A percentile compares a stretch with the other conserved stretches of the same genome.
Evolutionary conservation across 2,797 vertebrate species (phyloP).

Genomic region (Synaphobranchus kaupii): DNA sequence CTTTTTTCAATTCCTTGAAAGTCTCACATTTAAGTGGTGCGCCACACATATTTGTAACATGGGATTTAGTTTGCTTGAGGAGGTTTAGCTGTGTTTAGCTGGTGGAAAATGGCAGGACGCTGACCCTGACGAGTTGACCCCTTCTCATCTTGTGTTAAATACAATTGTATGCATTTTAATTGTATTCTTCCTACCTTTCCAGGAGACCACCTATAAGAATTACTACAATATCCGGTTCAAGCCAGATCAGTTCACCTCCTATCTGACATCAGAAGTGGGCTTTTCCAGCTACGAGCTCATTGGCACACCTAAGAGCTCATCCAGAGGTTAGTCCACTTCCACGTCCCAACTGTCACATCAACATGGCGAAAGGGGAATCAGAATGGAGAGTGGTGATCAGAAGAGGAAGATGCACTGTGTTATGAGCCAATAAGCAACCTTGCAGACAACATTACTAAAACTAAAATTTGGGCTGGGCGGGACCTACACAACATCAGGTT

Average conservation of each 20-base stretch:
- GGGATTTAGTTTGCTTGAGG: background rate
- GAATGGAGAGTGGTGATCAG: background rate
- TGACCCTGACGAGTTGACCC: background rate
- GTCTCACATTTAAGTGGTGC: background rate
- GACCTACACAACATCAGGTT: no score
- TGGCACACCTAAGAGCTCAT: conserved; percentile 63
- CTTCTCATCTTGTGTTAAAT: background rate
- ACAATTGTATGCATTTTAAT: background rate
- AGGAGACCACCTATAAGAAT: conserved; percentile 76
- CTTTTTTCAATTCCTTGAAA: background rate
- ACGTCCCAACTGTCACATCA: background rate
- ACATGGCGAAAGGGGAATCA: background rate
- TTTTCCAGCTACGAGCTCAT: conserved; percentile 83
- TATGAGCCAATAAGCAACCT: background rate
- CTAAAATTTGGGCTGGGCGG: background rate
- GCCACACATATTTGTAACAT: background rate
- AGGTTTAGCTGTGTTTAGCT: background rate
- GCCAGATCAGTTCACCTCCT: conserved; percentile 81
- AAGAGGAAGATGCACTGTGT: background rate
- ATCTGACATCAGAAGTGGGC: conserved; percentile 79
- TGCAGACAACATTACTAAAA: background rate
- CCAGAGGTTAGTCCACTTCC: conserved; percentile 63
- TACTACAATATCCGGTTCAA: conserved; percentile 75
- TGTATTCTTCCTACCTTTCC: background rate
- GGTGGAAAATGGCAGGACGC: background rate